Evolutionary conservation across 2,113 vertebrate genomes (phyloP).

Genomic region (Plecturocebus donacophilus): DNA sequence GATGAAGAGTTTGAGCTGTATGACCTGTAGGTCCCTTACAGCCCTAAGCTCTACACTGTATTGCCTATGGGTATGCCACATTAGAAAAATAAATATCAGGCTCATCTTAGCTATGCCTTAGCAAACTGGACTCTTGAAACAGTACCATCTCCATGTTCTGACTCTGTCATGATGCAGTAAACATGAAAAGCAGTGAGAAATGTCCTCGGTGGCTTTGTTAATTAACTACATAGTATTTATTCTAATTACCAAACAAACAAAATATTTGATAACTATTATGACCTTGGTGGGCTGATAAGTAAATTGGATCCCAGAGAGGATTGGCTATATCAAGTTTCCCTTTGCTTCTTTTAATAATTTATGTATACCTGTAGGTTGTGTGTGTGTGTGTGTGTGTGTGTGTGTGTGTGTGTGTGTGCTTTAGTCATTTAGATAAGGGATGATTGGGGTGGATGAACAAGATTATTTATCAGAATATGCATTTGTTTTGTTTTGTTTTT

Average conservation of each 20-base stretch:
- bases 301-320: not conserved
- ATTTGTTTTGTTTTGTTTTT: constrained; percentile 39
- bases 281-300: not conserved
- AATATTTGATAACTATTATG: not conserved
- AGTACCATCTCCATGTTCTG: not conserved
- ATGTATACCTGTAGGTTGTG: not conserved
- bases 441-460: not conserved
- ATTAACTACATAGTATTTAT: not conserved
- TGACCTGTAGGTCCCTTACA: not conserved
- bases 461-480: not conserved
- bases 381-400: not conserved
- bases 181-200: not conserved
- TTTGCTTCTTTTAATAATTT: not conserved
- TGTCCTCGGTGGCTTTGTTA: not conserved
- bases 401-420: not conserved
- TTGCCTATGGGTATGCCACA: no score
- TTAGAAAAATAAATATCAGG: not conserved
- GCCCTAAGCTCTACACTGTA: not conserved
- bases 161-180: not conserved
- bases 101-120: not conserved
- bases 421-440: not conserved
- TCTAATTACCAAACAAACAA: not conserved
- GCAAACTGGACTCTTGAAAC: not conserved
- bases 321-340: not conserved
- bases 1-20: not conserved